A percentile compares a stretch with the other conserved stretches of the same genome.
Conservation (phyloP, 30 jellyfish, hydroid and myxozoan species). For the Aurelia aurita complex sp. Pacific region DNA sequence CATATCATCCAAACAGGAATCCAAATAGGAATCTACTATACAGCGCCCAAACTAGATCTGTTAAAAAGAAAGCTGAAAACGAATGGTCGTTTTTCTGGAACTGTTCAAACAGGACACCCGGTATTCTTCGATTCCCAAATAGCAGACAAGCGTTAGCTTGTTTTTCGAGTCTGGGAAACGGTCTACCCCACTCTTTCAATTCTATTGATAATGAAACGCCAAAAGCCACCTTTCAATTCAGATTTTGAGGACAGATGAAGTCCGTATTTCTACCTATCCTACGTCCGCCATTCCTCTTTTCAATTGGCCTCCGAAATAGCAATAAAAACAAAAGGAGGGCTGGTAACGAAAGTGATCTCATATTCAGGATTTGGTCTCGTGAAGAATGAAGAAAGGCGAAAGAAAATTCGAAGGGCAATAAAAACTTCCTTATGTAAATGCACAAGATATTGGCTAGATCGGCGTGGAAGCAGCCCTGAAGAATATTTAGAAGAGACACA, state of each 20-base stretch:
- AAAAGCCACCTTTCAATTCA: no score
- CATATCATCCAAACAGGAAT: no score
- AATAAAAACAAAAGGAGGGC: constrained; percentile 3
- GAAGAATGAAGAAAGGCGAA: constrained; percentile 2
- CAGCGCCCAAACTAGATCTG: no score
- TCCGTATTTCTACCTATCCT: background rate
- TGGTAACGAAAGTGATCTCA: constrained; percentile 56
- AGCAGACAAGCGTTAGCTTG: no score
- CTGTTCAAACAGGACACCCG: no score
- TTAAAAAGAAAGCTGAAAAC: no score
- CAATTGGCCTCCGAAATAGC: background rate
- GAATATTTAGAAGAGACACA: background rate
- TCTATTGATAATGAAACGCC: background rate
- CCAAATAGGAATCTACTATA: no score
- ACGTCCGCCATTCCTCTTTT: background rate
- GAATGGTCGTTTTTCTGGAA: no score
- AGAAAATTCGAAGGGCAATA: background rate
- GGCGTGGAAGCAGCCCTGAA: background rate
- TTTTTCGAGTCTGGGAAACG: no score
- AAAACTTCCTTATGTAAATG: background rate
- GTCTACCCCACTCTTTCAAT: no score
- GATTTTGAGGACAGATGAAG: background rate
- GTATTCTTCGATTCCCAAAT: no score
- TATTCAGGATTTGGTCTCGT: constrained; percentile 24
- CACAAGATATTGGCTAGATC: background rate